Base-by-base conservation (phyloP, 2,797 vertebrate species). In the Ctenochaetus hawaiiensis region DNA sequence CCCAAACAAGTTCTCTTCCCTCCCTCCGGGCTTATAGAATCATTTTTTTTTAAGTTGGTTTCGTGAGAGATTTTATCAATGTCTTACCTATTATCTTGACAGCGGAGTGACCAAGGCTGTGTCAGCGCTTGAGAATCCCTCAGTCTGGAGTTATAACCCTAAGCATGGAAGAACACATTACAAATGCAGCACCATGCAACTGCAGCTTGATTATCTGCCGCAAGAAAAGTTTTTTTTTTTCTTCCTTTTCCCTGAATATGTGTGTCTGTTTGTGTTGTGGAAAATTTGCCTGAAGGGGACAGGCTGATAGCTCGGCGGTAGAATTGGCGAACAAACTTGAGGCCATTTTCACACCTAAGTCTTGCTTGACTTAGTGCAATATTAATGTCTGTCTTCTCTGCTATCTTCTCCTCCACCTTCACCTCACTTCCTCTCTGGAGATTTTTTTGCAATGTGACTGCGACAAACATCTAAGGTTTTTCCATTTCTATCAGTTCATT, bases 261-360 rank as follows among this genome's bases (percentile, higher is more conserved):
- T 73, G 26, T 77, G 73, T 79, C 73, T 88, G 80, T 87, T 75
- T 87, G 79, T 82, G 79, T 82, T 81, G 77, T 74, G 64, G 72
- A 79, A 48, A 68, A 80, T 82, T 78, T 48, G 78, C 88, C 89
- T 72, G 58, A 73, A 85, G 86, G 84, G 62, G 81, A 85, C 70
- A 54, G 77, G 64, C 77, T 83, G 75, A 86, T 83, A 82, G 72
- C 68, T 89, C 75, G 72, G 77, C 86, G 80, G 48, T 22, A 6
- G 85, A 39, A 64, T 69, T 72, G 73, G 74, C 39, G 67, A 86
- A 81, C 71, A 75, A 91, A 89, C 91, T 80, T 73, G 78, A 84
- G 88, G 90, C 75, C 91, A 85, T 89, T 89, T 89, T 90, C 78
- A 67, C 86, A 90, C 85, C 82, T 80, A 77, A 82, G 69, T 85